Conservation (phyloP, 2,113 vertebrate species). For the Rhabdomys dilectus region DNA sequence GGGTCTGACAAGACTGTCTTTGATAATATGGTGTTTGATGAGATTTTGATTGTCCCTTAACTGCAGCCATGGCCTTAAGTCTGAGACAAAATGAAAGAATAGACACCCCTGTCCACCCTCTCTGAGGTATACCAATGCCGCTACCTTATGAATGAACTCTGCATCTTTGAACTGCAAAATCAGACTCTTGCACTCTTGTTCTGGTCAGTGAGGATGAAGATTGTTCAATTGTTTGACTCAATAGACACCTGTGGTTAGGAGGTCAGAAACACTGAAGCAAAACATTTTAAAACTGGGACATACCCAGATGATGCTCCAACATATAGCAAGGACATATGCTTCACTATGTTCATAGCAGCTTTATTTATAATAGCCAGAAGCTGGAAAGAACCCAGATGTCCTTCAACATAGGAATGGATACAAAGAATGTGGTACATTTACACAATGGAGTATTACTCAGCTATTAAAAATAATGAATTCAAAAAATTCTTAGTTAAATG, state of each 20-base stretch:
- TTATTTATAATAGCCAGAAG: no score
- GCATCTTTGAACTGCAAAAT: not conserved
- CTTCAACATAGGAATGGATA: no score
- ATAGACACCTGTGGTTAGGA: not conserved
- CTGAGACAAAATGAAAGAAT: no score
- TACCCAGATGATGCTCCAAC: no score
- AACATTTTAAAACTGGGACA: not conserved
- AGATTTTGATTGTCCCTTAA: not conserved
- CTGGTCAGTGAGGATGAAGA: not conserved
- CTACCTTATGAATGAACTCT: not conserved
- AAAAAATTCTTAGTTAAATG: no score
- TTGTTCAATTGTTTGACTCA: not conserved
- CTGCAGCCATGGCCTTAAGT: not conserved
- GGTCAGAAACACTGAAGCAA: not conserved
- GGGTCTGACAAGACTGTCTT: not conserved
- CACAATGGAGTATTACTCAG: no score
- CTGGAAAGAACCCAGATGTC: no score
- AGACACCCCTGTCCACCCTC: fast-evolving
- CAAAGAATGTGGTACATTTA: no score
- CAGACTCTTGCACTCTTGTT: not conserved
- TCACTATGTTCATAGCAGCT: no score
- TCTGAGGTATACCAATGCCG: not conserved
- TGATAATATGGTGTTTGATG: not conserved
- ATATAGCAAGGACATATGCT: no score
- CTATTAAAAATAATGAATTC: no score